phyloP scores from a whole-genome alignment of 2,113 vertebrate genomes.

The Cygnus atratus region DNA sequence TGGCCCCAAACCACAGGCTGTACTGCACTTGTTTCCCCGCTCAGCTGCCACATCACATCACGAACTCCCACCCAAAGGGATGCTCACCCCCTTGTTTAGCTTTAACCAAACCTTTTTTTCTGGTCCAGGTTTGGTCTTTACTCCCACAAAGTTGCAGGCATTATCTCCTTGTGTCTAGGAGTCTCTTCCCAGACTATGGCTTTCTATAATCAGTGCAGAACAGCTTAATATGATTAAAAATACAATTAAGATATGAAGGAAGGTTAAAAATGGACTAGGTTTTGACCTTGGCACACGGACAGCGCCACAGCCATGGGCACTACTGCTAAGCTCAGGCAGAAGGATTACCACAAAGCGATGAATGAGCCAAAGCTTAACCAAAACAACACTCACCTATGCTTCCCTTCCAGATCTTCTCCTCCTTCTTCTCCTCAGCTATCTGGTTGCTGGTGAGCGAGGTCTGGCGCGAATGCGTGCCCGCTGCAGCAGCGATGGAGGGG shows the following conservation, averaged over 20 bases:
- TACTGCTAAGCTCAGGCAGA: background rate
- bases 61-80: background rate
- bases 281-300: background rate
- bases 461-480: conserved; percentile 77
- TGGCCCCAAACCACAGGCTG: fast-evolving
- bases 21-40: background rate
- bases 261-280: background rate
- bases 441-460: conserved; percentile 81
- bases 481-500: conserved; percentile 77
- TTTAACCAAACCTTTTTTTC: background rate
- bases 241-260: background rate
- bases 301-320: background rate
- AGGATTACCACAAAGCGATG: background rate
- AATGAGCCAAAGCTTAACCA: background rate
- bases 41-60: background rate
- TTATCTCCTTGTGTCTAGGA: background rate
- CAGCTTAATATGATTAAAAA: background rate
- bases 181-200: background rate
- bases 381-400: conserved; percentile 76
- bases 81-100: background rate
- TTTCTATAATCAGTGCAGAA: background rate
- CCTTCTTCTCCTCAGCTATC: conserved; percentile 80
- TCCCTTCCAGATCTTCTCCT: conserved; percentile 81
- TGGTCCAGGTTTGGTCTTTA: background rate
- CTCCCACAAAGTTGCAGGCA: background rate